A percentile compares a stretch with the other conserved stretches of the same genome.
These are phyloP conservation scores for Psilanteris sp. DNA, from an alignment of 1,140 invertebrate genomes.

Conservation along the genomic window DNA sequence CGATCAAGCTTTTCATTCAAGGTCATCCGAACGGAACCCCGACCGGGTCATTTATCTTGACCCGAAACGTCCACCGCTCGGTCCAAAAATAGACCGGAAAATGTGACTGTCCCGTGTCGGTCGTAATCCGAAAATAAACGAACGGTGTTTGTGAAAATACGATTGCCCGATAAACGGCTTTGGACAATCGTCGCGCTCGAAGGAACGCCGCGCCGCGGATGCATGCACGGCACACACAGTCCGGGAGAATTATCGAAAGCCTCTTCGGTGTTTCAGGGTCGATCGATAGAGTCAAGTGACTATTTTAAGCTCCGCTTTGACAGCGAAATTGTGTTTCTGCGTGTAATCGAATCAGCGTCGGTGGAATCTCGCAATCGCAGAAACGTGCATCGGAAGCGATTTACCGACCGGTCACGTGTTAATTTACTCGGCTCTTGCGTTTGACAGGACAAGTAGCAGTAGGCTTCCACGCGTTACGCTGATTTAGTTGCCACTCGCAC, in stretches of 20 bases:
- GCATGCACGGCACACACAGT: conserved; percentile 22
- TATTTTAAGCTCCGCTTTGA: conserved; percentile 61
- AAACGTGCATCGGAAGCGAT: conserved; percentile 23
- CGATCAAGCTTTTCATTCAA: too few species aligned
- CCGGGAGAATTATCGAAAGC: conserved; percentile 52
- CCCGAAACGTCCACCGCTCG: too few species aligned
- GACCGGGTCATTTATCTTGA: too few species aligned
- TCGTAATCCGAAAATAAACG: too few species aligned
- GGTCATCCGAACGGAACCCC: too few species aligned
- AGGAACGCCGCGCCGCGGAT: too few species aligned
- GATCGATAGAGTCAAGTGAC: conserved; percentile 58
- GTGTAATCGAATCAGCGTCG: conserved; percentile 43
- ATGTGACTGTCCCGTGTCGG: too few species aligned
- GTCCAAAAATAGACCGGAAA: too few species aligned
- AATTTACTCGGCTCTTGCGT: conserved; percentile 22
- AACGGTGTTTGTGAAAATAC: too few species aligned
- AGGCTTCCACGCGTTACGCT: conserved; percentile 2
- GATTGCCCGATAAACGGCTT: too few species aligned
- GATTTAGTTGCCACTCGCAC: conserved; percentile 6
- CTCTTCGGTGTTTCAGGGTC: conserved; percentile 58
- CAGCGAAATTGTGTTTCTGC: conserved; percentile 50
- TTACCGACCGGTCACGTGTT: conserved; percentile 17
- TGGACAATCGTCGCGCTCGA: too few species aligned
- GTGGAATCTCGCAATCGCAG: conserved; percentile 20
- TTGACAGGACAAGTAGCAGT: conserved; percentile 32